phyloP scores from a whole-genome alignment of 2,113 vertebrate species.

The Oryzias melastigma region DNA sequence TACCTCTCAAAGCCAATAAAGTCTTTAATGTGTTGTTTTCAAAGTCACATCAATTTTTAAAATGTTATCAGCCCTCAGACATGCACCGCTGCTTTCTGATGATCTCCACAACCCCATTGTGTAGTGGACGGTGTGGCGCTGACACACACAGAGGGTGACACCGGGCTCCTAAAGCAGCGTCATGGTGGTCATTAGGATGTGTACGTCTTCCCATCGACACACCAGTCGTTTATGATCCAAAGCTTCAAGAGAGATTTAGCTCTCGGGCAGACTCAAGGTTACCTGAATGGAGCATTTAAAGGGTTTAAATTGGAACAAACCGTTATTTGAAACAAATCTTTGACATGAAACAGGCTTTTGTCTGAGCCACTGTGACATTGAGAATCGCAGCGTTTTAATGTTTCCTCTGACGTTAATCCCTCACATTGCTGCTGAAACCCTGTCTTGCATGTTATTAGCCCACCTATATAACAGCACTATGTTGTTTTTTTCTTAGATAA shows the following conservation, averaged over 20 bases:
- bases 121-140: constrained; percentile 12
- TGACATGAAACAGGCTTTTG: constrained; percentile 12
- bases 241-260: constrained; percentile 3
- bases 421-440: not conserved
- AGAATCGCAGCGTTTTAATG: constrained; percentile 31
- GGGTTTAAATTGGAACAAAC: constrained; percentile 17
- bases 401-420: constrained; percentile 37
- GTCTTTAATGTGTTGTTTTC: constrained; percentile 59
- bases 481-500: constrained; percentile 59
- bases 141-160: not conserved
- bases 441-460: constrained; percentile 28
- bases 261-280: constrained; percentile 11
- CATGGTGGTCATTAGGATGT: not conserved
- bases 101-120: constrained; percentile 46
- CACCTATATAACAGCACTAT: constrained; percentile 44
- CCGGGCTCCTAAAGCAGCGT: constrained; percentile 1
- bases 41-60: constrained; percentile 76
- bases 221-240: not conserved
- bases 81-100: constrained; percentile 57
- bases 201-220: constrained; percentile 4
- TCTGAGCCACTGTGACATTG: constrained; percentile 8
- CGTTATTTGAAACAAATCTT: constrained; percentile 36
- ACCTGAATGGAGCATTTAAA: constrained; percentile 22
- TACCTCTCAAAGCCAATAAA: constrained; percentile 67
- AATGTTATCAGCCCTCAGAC: constrained; percentile 65